These are phyloP conservation scores for Mus caroli DNA, from an alignment of 2,797 vertebrate species.

Conservation along the genomic window DNA sequence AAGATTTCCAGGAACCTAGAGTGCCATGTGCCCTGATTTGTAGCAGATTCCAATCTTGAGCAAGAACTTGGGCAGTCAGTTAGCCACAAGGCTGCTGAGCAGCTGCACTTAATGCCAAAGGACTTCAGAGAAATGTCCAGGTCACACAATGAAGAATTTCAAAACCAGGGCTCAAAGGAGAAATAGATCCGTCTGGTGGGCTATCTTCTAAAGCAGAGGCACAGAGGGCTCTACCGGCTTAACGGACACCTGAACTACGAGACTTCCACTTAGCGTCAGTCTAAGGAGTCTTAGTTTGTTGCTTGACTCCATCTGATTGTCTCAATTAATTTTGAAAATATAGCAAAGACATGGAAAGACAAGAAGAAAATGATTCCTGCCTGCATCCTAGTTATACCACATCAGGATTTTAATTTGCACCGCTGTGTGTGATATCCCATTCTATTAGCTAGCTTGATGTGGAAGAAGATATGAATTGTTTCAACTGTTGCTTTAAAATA, in stretches of 20 bases:
- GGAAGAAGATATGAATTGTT: neutral
- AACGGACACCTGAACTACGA: neutral
- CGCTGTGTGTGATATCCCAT: neutral
- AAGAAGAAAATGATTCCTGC: constrained; percentile 29
- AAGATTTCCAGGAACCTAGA: neutral
- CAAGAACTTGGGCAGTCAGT: neutral
- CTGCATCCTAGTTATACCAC: neutral
- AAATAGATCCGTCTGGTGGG: neutral
- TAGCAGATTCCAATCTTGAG: neutral
- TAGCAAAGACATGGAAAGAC: neutral
- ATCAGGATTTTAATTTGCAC: neutral
- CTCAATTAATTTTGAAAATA: constrained; percentile 44
- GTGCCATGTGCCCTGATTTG: accelerated
- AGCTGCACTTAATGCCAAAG: neutral
- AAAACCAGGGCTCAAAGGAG: neutral
- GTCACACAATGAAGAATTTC: neutral
- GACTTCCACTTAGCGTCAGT: neutral
- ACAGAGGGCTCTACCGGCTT: neutral
- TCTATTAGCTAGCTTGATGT: neutral
- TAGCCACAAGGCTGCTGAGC: neutral
- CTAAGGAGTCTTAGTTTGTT: neutral
- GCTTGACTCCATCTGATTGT: constrained; percentile 42
- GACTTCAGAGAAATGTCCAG: neutral
- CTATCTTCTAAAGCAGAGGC: neutral
- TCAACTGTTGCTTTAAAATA: neutral